These are phyloP conservation scores for Arge pagana DNA, from an alignment of 2,888 invertebrate species.

Conservation along the genomic window DNA sequence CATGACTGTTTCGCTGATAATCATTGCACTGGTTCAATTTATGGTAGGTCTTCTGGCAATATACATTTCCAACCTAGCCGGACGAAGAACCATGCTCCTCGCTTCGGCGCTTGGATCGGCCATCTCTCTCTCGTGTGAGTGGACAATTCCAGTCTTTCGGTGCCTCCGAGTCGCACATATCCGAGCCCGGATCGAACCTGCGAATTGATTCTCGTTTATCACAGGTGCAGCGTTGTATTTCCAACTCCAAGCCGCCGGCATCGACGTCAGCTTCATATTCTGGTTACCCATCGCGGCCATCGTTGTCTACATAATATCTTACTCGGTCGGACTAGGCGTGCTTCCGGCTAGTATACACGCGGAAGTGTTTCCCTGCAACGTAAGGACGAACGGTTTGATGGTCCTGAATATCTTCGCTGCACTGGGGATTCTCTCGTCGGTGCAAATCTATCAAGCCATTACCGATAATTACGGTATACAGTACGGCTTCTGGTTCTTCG, in stretches of 20 bases:
- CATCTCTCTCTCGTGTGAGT: no score
- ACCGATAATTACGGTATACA: conserved; percentile 14
- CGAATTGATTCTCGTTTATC: background rate
- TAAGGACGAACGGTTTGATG: conserved; percentile 30
- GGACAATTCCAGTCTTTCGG: no score
- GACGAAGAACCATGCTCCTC: conserved; percentile 27
- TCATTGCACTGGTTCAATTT: conserved; percentile 13
- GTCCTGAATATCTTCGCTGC: conserved; percentile 21
- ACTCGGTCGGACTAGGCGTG: conserved; percentile 24
- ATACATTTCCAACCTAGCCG: conserved; percentile 24
- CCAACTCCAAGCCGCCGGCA: background rate
- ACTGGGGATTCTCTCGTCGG: no score
- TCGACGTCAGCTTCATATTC: background rate
- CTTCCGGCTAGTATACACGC: conserved; percentile 27
- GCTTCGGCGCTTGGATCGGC: conserved; percentile 6
- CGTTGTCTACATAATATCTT: background rate
- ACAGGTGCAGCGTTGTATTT: conserved; percentile 7
- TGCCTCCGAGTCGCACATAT: no score
- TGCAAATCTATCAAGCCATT: conserved; percentile 24
- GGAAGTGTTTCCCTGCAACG: conserved; percentile 30
- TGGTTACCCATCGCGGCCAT: conserved; percentile 20
- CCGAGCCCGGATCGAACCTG: no score
- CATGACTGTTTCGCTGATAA: background rate
- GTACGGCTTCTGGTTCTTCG: conserved; percentile 28
- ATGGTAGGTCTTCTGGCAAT: background rate